Evolutionary conservation across 2,797 vertebrate genomes (phyloP), one percentile per base, ranked within the genome.

Genomic region (Rhinophrynus dorsalis): DNA sequence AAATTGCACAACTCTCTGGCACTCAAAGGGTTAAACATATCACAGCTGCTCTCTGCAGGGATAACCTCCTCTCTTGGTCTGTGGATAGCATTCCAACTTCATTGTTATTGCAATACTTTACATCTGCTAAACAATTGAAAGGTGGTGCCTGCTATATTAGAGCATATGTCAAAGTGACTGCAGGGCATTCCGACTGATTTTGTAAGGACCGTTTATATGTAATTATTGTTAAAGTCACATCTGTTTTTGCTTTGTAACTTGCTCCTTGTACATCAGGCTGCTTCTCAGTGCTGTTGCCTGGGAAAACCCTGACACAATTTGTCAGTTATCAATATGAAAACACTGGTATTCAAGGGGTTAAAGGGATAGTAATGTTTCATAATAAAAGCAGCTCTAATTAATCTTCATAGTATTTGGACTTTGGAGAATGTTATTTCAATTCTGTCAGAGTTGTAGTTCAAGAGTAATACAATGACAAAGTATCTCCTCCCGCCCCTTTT

Each of bases 191-290:
- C 70, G 44, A 67, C 70, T 73, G 70, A 60, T 73, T 73, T 66
- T 73, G 62, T 73, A 73, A 67, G 70, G 70, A 66, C 70, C 48
- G 62, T 67, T 73, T 73, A 66, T 66, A 73, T 73, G 70, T 73
- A 73, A 73, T 73, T 73, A 73, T 73, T 73, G 70, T 67, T 66
- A 73, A 73, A 66, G 70, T 60, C 70, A 73, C 70, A 73, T 66
- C 70, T 73, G 70, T 67, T 64, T 73, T 73, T 54, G 64, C 62
- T 56, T 65, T 37, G n/a, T 50, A 51, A 52, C 45, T 30, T 60
- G 29, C 69, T 72, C 44, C 61, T 65, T 59, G 45, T 58, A 73
- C 56, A 62, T 73, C 62, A 54, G 55, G 23, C 55, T 67, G 62
- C 12, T 44, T 60, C 44, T 27, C 23, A 30, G 44, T 18, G 38